Evolutionary conservation across 1,140 invertebrate genomes (phyloP), one percentile per base, ranked within the genome.

Genomic region (Vollenhovia emeryi): DNA sequence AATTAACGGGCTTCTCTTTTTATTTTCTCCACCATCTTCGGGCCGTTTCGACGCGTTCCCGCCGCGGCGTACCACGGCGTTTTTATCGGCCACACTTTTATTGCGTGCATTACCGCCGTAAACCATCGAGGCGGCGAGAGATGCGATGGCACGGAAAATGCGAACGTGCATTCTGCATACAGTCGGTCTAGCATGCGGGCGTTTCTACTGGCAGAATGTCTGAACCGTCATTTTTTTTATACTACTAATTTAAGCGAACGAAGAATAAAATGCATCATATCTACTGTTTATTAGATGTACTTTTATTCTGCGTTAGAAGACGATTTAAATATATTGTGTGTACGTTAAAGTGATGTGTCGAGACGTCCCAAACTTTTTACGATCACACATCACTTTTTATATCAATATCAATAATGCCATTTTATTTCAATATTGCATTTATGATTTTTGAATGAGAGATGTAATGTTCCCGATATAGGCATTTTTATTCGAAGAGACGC

Each of bases 21-120:
- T 48, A 78, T 84, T 78, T 59, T 60, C 69, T 45, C 30, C 3
- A 13, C 40, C 40, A 62, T 75, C 68, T 64, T 75, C 33, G 43
- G 71, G 9, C 60, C 62, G 40, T 71, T 82, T 73, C 48, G 33
- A 57, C 27, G 57, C 24, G 69, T 78, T 59, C 9, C 55, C 50
- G 55, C 74, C 59, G 59, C 75, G 30, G 18, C 18, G 52, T 36
- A 5, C 33, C 8, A 52, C 83, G 36, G 69, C 36, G 57, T 84
- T 88, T 74, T 78, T 86, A 86, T 88, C 69, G 80, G 64, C 75
- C 69, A 80, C 64, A 59, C 48, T 84, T 66, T 71, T 79, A 86
- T 82, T 43, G 69, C 57, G 40, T 84, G 62, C 64, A 78, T 82
- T 40, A 30, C 40, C 40, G 27, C 62, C 64, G 64, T 52, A 52